Percentiles rank a stretch among this genome's conserved stretches.
Evolutionary conservation across 2,888 invertebrate species (phyloP).

Genomic region (Cyaniris semiargus): DNA sequence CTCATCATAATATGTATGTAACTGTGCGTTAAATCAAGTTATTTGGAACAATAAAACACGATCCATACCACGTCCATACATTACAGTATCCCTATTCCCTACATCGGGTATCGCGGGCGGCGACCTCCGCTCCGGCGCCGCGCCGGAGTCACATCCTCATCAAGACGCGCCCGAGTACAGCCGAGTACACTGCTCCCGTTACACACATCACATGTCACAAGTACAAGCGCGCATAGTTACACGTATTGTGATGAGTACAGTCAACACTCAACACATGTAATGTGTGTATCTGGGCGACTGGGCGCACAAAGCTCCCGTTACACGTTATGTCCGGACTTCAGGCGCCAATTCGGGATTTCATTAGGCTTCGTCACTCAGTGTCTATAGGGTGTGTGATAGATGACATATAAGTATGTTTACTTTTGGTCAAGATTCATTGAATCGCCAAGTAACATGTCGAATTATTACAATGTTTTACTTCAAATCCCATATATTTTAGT

Average conservation of each 20-base stretch:
- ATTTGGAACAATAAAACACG: too few relatives aligned
- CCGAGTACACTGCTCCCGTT: not conserved
- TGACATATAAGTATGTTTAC: too few relatives aligned
- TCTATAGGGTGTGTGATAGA: too few relatives aligned
- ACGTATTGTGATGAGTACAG: too few relatives aligned
- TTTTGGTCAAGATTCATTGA: too few relatives aligned
- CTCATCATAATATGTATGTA: too few relatives aligned
- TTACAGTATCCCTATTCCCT: too few relatives aligned
- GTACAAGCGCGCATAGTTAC: not conserved
- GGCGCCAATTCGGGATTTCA: not conserved
- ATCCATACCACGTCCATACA: too few relatives aligned
- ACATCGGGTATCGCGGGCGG: not conserved
- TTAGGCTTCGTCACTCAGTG: not conserved
- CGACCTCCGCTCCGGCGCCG: not conserved
- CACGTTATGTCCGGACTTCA: not conserved
- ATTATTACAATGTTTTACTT: too few relatives aligned
- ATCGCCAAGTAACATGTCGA: too few relatives aligned
- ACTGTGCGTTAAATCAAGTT: too few relatives aligned
- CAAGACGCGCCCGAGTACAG: not conserved
- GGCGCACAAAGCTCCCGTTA: not conserved
- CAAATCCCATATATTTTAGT: too few relatives aligned
- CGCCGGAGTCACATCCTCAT: slow-evolving; percentile 5
- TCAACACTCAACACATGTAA: not conserved
- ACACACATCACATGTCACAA: not conserved
- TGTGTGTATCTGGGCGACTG: not conserved